These are phyloP conservation scores for Linepithema humile DNA, from an alignment of 1,140 invertebrate genomes.

Conservation along the genomic window DNA sequence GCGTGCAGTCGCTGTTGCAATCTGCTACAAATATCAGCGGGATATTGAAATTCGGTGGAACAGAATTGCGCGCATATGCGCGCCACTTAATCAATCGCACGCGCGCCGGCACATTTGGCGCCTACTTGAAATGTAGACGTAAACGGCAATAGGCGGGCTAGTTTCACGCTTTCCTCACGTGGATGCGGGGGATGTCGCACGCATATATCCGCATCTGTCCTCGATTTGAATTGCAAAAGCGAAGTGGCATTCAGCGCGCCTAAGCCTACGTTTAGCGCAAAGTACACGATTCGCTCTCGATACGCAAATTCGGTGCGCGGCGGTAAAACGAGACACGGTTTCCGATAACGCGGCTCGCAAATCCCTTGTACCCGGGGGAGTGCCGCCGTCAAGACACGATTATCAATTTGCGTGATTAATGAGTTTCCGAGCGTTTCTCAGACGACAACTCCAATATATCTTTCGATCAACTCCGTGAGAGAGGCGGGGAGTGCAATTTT, in stretches of 20 bases:
- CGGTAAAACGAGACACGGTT: neutral
- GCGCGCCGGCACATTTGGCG: too few relatives aligned
- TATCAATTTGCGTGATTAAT: conserved; percentile 20
- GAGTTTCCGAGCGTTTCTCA: neutral
- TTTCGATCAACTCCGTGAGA: too few relatives aligned
- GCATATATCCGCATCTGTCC: conserved; percentile 60
- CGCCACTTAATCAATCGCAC: conserved; percentile 62
- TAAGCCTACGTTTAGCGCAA: conserved; percentile 47
- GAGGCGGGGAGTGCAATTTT: too few relatives aligned
- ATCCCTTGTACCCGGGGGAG: neutral
- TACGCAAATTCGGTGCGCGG: neutral
- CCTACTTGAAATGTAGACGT: conserved; percentile 42
- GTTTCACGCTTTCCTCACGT: conserved; percentile 56
- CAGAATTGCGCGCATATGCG: conserved; percentile 30
- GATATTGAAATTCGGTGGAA: conserved; percentile 50
- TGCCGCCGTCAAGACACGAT: neutral
- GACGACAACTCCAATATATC: neutral
- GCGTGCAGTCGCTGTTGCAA: conserved; percentile 5
- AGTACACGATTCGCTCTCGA: conserved; percentile 12
- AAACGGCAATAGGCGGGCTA: conserved; percentile 15
- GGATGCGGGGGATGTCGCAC: neutral
- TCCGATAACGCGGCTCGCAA: neutral
- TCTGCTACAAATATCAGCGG: conserved; percentile 47
- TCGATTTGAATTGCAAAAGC: conserved; percentile 81
- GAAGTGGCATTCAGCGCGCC: conserved; percentile 59